Evolutionary conservation across 2,113 vertebrate genomes (phyloP), one percentile per base, ranked within the genome.

Genomic region (Corythaixoides concolor): DNA sequence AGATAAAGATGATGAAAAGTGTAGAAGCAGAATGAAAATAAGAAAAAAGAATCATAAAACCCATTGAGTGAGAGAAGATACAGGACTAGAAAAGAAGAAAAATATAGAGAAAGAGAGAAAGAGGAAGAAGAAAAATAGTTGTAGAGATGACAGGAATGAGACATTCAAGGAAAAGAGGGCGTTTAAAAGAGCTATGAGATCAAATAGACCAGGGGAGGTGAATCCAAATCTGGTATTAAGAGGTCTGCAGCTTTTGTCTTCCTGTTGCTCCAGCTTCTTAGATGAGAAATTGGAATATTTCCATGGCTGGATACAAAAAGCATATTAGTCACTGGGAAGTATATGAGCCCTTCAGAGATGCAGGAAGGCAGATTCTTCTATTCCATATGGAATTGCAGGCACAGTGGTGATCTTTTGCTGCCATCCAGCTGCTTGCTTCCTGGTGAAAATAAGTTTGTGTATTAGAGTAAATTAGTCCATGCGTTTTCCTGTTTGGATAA

Each of bases 231-330:
- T 93, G 39, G 23, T 49, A 26, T 41, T 81, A n/a, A 62, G 59
- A 88, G 12, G 19, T 78, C 64, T 92, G 56, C 50, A 90, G 79
- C 69, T 92, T 95, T 88, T 93, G 68, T 93, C 72, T 92, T 88
- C 85, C 88, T 92, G 64, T 89, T 94, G 68, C 58, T 82, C 20
- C 76, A 90, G 30, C 63, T 70, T 89, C 83, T 93, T 74, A 52
- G 60, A 87, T 30, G 80, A 92, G 76, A 77, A 77, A 70, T 9
- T 92, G 90, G 85, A 94, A 39, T 64, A 63, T 47, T 73, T 92
- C 83, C 60, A 67, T 63, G 27, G 28, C 85, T 89, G 64, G 83
- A 81, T 96, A 94, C 89, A 94, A 90, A 96, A 95, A 95, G 88
- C 63, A 23, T 5, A 33, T 90, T 96, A 81, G 79, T 90, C 88